Evolutionary conservation across 2,113 vertebrate genomes (phyloP), one percentile per base, ranked within the genome.

Genomic region (Myiopsitta monachus): DNA sequence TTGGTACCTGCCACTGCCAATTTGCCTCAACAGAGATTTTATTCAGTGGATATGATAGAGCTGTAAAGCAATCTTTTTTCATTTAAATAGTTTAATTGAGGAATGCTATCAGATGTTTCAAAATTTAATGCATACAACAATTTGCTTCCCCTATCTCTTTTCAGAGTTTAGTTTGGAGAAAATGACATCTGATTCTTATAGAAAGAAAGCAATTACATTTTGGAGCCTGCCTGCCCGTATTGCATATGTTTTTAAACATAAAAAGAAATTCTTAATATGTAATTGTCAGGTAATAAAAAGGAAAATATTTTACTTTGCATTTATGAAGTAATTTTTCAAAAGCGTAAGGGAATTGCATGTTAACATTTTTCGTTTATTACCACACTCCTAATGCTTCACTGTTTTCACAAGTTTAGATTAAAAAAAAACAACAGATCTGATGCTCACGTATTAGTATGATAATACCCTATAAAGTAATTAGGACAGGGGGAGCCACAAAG

Each of bases 81-180:
- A 98, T 99, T 98, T 98, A 98, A 99, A 98, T 98, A 98, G 98
- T 99, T 99, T 99, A 99, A 99, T 99, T 99, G 99, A 98, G 98
- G 98, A 98, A 99, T 98, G 98, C 98, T 98, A 98, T 99, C 98
- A 98, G 98, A 98, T 99, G 99, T 98, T 99, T 98, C 98, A 98
- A 98, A 98, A 98, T 99, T 98, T 99, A 98, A 99, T 98, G 98
- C 98, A 99, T 98, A 98, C 97, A 98, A 98, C 98, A 98, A 98
- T 98, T 98, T 98, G 97, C 98, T 98, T 97, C 97, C 95, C 94
- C 97, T 97, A 98, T 97, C 97, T 98, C 97, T 98, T 97, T 97
- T 98, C 97, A 97, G 98, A 97, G 97, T 97, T 97, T 97, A 98
- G 97, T 98, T 98, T 97, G 97, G 95, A 98, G 98, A 98, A 98